These are phyloP conservation scores for Mormyrus iriodes DNA, from an alignment of 2,113 vertebrate species.

Conservation along the genomic window DNA sequence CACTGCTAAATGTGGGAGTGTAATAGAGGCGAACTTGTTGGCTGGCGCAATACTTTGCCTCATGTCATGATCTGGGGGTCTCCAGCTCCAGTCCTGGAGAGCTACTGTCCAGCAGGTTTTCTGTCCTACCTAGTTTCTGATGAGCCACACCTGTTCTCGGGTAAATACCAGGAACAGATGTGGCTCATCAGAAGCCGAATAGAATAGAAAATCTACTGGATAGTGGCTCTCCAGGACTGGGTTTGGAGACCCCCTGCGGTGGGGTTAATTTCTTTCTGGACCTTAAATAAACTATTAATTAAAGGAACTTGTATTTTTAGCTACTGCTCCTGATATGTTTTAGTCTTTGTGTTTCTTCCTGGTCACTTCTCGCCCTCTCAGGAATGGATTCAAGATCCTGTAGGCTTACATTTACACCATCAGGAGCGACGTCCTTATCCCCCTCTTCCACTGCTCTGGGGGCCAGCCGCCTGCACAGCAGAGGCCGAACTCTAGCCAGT, in stretches of 20 bases:
- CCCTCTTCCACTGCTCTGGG: slow-evolving; percentile 49
- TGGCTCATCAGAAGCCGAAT: no score
- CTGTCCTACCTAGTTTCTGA: no score
- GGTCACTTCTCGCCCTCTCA: slow-evolving; percentile 23
- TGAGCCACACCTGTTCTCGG: background rate
- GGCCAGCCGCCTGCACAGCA: slow-evolving; percentile 51
- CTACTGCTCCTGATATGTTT: background rate
- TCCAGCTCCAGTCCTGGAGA: background rate
- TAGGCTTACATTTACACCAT: slow-evolving; percentile 77
- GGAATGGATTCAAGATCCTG: slow-evolving; percentile 87
- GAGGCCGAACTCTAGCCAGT: slow-evolving; percentile 61
- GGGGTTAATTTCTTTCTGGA: background rate
- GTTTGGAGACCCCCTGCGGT: no score
- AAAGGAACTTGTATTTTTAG: background rate
- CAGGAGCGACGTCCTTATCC: slow-evolving; percentile 53
- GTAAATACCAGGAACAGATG: background rate
- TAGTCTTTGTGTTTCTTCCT: slow-evolving; percentile 10
- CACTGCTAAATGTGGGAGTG: background rate
- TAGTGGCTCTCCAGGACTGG: no score
- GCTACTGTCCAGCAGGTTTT: no score
- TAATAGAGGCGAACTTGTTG: background rate
- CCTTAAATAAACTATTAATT: background rate
- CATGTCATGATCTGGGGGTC: background rate
- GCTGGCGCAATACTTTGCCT: background rate
- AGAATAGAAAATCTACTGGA: no score